phyloP scores from a whole-genome alignment of 1,140 invertebrate species.

The Sogatella furcifera region DNA sequence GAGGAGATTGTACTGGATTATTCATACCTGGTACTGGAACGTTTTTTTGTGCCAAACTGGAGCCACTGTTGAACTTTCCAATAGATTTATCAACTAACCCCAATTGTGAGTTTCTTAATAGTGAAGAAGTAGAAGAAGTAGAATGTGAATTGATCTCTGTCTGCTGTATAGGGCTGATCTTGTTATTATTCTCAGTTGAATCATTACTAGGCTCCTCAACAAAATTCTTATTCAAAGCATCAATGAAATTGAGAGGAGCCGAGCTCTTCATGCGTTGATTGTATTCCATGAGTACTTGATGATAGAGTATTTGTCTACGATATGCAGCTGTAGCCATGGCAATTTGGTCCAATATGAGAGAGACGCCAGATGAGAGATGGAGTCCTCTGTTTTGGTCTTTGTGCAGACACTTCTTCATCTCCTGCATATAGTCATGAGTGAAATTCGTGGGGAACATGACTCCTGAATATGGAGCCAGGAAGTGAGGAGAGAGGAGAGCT shows the following conservation, averaged over 20 bases:
- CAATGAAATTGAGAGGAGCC: background rate
- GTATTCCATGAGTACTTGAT: slow-evolving; percentile 19
- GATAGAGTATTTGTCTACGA: slow-evolving; percentile 24
- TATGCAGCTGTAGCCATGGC: slow-evolving; percentile 24
- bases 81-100: background rate
- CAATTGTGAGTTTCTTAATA: too few species aligned
- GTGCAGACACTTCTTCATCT: slow-evolving; percentile 52
- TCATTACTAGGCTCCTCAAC: too few species aligned
- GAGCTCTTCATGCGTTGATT: slow-evolving; percentile 14
- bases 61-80: background rate
- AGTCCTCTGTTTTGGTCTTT: slow-evolving; percentile 51
- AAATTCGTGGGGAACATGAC: slow-evolving; percentile 44
- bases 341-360: slow-evolving; percentile 45
- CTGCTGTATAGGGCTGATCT: too few species aligned
- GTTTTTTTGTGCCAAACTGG: too few species aligned
- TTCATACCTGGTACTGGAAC: background rate
- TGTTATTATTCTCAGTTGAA: too few species aligned
- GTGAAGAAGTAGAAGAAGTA: too few species aligned
- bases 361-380: slow-evolving; percentile 50
- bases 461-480: slow-evolving; percentile 32
- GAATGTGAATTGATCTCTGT: too few species aligned
- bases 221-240: too few species aligned
- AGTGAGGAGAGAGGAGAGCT: slow-evolving; percentile 16
- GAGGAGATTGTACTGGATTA: background rate
- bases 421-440: slow-evolving; percentile 40